Percentiles rank a stretch among this genome's conserved stretches.
phyloP scores from a whole-genome alignment of 2,113 vertebrate genomes.

The Xiphorhynchus elegans region DNA sequence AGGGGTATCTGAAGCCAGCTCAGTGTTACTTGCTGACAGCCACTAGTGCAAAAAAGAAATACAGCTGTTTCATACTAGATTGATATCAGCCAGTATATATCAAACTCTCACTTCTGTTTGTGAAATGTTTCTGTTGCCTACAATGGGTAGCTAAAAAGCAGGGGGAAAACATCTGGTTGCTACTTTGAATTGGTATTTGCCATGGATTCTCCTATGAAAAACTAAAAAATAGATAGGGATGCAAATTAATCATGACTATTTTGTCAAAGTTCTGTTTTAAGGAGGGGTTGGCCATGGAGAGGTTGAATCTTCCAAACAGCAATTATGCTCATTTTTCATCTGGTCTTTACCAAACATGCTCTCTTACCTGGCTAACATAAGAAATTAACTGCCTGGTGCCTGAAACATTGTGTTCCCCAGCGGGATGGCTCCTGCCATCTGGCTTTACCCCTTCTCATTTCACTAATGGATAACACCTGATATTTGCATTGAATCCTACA shows the following conservation, averaged over 20 bases:
- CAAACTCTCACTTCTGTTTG: background rate
- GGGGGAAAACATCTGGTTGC: background rate
- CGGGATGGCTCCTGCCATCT: background rate
- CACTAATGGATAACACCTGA: background rate
- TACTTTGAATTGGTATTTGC: background rate
- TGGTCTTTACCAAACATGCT: background rate
- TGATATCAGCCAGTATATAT: conserved; percentile 2
- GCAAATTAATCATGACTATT: background rate
- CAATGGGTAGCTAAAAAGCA: background rate
- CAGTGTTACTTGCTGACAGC: background rate
- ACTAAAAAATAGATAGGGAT: background rate
- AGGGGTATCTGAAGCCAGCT: background rate
- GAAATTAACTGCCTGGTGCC: background rate
- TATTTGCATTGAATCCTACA: background rate
- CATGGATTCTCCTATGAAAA: background rate
- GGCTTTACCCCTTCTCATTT: background rate
- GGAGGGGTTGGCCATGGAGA: background rate
- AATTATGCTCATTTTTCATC: background rate
- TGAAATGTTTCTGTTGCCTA: background rate
- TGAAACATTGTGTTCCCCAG: background rate
- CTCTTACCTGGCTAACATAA: background rate
- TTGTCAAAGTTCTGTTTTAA: background rate
- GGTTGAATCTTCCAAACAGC: background rate
- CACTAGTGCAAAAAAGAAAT: background rate
- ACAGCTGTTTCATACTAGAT: background rate